Evolutionary conservation across 2,113 vertebrate genomes (phyloP).

Genomic region (Gallinago undulata): DNA sequence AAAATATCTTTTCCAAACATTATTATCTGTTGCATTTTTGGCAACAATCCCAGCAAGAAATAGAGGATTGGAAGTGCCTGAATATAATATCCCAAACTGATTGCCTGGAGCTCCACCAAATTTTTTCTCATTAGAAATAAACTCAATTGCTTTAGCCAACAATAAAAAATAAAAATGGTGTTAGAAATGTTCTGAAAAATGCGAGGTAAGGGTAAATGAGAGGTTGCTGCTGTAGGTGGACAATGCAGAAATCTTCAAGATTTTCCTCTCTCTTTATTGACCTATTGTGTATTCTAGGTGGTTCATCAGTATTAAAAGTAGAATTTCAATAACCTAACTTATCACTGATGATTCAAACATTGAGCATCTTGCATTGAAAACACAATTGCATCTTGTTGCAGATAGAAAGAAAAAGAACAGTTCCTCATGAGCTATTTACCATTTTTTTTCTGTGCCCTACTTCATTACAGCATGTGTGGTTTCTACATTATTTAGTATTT

Average conservation of each 20-base stretch:
- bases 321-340: not conserved
- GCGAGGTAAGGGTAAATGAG: not conserved
- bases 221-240: not conserved
- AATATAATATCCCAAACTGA: not conserved
- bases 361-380: not conserved
- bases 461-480: not conserved
- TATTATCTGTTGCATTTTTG: slow-evolving; percentile 3
- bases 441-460: not conserved
- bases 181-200: not conserved
- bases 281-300: not conserved
- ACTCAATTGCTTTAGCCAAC: not conserved
- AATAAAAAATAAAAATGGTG: not conserved
- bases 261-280: not conserved
- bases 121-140: slow-evolving; percentile 6
- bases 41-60: not conserved
- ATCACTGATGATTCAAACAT: fast-evolving
- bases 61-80: not conserved
- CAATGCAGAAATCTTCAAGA: not conserved
- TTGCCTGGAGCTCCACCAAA: not conserved
- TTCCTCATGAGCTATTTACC: not conserved
- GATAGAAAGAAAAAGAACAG: not conserved
- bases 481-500: not conserved
- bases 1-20: not conserved
- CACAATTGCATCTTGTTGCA: not conserved
- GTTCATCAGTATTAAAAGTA: not conserved